These are phyloP conservation scores for Tragopan temminckii DNA, from an alignment of 2,797 vertebrate genomes.

Conservation along the genomic window DNA sequence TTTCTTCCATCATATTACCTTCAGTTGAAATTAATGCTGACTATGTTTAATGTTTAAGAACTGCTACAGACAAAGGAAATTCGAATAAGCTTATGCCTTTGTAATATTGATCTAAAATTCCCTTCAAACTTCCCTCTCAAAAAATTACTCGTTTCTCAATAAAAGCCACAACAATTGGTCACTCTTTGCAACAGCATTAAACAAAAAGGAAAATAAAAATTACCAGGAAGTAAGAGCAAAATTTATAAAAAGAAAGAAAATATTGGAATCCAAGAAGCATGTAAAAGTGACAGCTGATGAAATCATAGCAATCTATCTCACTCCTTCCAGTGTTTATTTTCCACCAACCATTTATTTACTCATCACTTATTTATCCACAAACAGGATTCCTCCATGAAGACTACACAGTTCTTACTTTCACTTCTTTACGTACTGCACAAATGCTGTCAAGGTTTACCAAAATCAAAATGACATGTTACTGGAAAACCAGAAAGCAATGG, in stretches of 20 bases:
- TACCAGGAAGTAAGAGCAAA: not conserved
- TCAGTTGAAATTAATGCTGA: not conserved
- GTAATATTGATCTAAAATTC: not conserved
- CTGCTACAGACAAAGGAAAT: not conserved
- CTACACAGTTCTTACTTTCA: rapidly evolving
- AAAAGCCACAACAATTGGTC: not conserved
- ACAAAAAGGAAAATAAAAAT: not conserved
- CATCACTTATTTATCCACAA: not conserved
- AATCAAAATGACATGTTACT: not conserved
- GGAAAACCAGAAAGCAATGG: not conserved
- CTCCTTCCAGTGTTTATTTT: not conserved
- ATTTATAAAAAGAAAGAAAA: not conserved
- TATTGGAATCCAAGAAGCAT: not conserved
- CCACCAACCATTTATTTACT: not conserved
- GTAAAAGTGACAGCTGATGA: not conserved
- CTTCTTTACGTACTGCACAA: not conserved
- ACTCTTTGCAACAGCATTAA: not conserved
- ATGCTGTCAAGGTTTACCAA: not conserved
- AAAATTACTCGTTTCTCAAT: not conserved
- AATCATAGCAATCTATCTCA: not conserved
- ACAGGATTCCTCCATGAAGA: not conserved
- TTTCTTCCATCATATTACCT: not conserved
- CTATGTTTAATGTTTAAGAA: not conserved
- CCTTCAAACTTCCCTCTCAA: not conserved
- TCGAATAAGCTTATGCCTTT: not conserved